Evolutionary conservation across 2,113 vertebrate genomes (phyloP).

Genomic region (Zapornia atra): DNA sequence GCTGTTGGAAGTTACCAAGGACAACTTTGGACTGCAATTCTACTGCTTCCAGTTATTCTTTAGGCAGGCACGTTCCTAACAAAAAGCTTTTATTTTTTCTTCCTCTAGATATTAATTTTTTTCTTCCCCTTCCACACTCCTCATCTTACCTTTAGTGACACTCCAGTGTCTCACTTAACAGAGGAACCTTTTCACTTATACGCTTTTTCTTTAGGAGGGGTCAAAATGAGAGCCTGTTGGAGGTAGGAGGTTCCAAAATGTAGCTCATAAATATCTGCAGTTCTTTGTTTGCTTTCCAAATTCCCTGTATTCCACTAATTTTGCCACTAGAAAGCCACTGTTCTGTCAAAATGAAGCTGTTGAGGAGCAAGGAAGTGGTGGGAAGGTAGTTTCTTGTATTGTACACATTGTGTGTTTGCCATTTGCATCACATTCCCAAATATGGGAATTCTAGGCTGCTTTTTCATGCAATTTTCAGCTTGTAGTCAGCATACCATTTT

Average conservation of each 20-base stretch:
- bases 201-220: not conserved
- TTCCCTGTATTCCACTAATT: not conserved
- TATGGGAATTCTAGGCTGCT: not conserved
- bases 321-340: not conserved
- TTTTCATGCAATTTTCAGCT: not conserved
- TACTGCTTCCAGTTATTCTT: not conserved
- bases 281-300: not conserved
- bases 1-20: not conserved
- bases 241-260: not conserved
- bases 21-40: not conserved
- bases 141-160: not conserved
- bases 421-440: not conserved
- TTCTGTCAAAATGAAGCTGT: not conserved
- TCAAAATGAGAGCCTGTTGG: not conserved
- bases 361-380: not conserved
- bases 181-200: not conserved
- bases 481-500: not conserved
- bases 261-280: not conserved
- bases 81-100: not conserved
- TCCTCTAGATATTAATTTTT: not conserved
- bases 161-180: not conserved
- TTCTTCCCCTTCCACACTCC: not conserved
- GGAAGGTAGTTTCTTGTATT: not conserved
- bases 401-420: not conserved
- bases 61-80: not conserved